These are phyloP conservation scores for Falco rusticolus DNA, from an alignment of 2,797 vertebrate genomes.

Conservation along the genomic window DNA sequence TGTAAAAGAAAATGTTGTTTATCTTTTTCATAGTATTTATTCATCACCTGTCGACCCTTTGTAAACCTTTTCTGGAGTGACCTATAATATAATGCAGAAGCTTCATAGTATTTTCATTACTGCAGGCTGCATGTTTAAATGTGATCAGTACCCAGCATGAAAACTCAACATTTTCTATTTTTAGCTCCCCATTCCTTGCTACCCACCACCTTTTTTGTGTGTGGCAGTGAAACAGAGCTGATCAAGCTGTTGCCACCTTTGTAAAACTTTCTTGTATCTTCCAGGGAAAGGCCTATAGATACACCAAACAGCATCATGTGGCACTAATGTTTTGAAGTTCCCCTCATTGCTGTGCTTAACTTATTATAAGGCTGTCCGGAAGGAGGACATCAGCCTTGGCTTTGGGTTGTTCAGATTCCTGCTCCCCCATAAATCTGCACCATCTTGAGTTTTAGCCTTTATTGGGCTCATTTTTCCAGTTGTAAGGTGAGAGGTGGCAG, in stretches of 20 bases:
- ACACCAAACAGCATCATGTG: background rate
- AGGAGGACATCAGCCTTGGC: background rate
- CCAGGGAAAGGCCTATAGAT: background rate
- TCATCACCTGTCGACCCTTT: background rate
- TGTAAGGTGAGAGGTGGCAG: background rate
- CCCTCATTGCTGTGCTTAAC: background rate
- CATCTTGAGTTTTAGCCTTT: fast-evolving
- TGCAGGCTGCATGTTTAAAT: background rate
- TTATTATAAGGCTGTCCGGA: background rate
- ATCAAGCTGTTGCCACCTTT: background rate
- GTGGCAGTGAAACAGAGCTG: background rate
- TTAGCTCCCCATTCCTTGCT: background rate
- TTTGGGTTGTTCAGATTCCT: background rate
- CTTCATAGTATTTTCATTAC: background rate
- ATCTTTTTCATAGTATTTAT: background rate
- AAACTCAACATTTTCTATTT: background rate
- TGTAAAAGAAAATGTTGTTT: background rate
- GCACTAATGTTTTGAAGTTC: background rate
- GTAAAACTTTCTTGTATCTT: background rate
- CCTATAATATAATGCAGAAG: background rate
- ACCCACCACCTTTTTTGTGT: background rate
- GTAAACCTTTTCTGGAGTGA: background rate
- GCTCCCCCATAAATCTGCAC: background rate
- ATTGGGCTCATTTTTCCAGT: background rate
- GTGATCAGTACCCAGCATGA: background rate